A percentile compares a stretch with the other conserved stretches of the same genome.
phyloP scores from a whole-genome alignment of 2,797 vertebrate species.

The Coranthus polyacanthus region DNA sequence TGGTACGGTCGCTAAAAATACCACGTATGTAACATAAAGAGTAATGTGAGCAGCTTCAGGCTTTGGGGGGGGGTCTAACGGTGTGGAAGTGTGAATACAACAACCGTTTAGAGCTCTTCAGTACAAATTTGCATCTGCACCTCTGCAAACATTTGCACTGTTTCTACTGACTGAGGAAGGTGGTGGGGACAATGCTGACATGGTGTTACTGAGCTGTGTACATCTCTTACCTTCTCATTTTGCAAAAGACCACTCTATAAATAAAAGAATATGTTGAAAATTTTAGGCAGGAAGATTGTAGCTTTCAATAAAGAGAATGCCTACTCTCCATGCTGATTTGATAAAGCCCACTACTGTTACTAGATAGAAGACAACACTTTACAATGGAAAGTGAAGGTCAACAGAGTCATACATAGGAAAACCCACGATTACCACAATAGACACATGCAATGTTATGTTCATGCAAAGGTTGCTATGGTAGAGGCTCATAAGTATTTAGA shows the following conservation, averaged over 20 bases:
- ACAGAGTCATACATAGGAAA: constrained; percentile 39
- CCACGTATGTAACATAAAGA: constrained; percentile 48
- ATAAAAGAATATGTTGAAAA: constrained; percentile 99
- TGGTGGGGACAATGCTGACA: constrained; percentile 92
- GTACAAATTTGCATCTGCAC: constrained; percentile 83
- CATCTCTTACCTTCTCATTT: constrained; percentile 99
- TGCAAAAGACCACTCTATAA: constrained; percentile 99
- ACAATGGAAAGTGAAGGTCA: constrained; percentile 66
- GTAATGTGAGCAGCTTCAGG: constrained; percentile 42
- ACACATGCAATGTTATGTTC: constrained; percentile 91
- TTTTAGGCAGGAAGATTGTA: constrained; percentile 99
- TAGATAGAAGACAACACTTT: constrained; percentile 61
- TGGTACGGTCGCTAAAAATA: constrained; percentile 47
- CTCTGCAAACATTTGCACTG: constrained; percentile 71
- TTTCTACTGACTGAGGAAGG: constrained; percentile 82
- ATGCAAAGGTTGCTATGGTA: constrained; percentile 85
- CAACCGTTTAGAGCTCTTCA: constrained; percentile 61
- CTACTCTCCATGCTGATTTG: constrained; percentile 99
- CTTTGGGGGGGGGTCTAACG: constrained; percentile 7
- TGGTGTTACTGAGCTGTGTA: constrained; percentile 97
- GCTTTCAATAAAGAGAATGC: constrained; percentile 96
- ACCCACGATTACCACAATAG: constrained; percentile 83
- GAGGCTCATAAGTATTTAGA: constrained; percentile 20
- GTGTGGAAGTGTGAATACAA: constrained; percentile 28
- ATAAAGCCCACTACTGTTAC: constrained; percentile 72